Conservation (phyloP, 2,113 vertebrate genomes). For the Sturnus vulgaris region DNA sequence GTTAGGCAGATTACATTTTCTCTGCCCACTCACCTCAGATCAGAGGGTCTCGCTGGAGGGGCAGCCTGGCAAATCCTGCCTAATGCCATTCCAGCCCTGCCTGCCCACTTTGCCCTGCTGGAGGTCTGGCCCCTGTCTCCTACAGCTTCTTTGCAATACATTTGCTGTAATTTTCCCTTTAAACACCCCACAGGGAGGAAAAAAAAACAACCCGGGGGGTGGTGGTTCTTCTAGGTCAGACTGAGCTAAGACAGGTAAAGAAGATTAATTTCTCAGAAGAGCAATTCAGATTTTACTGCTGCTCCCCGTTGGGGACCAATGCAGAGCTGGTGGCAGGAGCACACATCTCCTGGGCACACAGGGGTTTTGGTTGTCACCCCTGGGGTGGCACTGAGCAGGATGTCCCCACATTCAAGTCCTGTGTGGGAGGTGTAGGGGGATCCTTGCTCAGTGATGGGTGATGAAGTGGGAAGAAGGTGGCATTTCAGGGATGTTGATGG, state of each 20-base stretch:
- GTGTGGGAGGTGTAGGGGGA: accelerated
- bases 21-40: not conserved
- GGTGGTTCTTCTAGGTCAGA: constrained; percentile 3
- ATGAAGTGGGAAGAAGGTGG: not conserved
- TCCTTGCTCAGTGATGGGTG: not conserved
- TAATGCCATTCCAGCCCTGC: not conserved
- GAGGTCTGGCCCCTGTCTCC: not conserved
- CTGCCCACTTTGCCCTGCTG: not conserved
- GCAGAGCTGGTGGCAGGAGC: not conserved
- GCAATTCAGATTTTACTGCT: not conserved
- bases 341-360: not conserved
- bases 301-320: accelerated
- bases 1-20: not conserved
- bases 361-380: not conserved
- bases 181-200: not conserved
- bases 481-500: not conserved
- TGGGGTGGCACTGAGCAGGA: not conserved
- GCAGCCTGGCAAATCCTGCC: not conserved
- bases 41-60: not conserved
- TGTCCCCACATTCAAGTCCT: accelerated
- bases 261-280: constrained; percentile 34
- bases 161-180: not conserved
- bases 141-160: not conserved
- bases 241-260: not conserved
- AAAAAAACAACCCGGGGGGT: not conserved